phyloP scores from a whole-genome alignment of 1,140 invertebrate species.

The Caenorhabditis latens region DNA sequence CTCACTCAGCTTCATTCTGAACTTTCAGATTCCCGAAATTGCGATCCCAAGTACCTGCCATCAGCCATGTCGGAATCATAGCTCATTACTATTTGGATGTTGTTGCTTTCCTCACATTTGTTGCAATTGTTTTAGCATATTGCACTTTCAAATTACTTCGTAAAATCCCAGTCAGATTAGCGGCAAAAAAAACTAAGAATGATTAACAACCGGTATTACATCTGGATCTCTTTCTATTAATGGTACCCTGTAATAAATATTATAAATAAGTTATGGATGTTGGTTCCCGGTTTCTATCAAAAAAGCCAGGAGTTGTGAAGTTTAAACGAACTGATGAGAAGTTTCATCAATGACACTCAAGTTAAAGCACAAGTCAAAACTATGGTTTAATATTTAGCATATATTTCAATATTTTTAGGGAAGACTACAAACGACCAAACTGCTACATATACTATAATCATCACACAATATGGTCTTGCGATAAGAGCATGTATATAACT shows the following conservation, averaged over 20 bases:
- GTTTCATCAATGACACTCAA: too few species aligned
- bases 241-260: too few species aligned
- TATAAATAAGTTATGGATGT: too few species aligned
- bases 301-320: too few species aligned
- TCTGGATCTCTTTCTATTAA: too few species aligned
- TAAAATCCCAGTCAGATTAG: neutral
- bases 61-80: neutral
- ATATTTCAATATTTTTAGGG: too few species aligned
- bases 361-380: too few species aligned
- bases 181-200: neutral
- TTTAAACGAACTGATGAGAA: too few species aligned
- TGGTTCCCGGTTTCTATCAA: too few species aligned
- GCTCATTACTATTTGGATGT: slow-evolving; percentile 24
- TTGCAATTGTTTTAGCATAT: neutral
- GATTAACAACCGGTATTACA: neutral
- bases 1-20: too few species aligned
- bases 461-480: neutral
- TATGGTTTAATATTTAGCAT: too few species aligned
- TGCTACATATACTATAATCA: neutral
- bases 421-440: neutral
- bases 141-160: neutral
- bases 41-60: neutral
- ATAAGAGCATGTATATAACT: neutral
- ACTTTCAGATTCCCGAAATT: slow-evolving; percentile 1
- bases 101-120: neutral